Percentiles rank a stretch among this genome's conserved stretches.
These are phyloP conservation scores for Gallinago undulata DNA, from an alignment of 2,113 vertebrate genomes.

Conservation along the genomic window DNA sequence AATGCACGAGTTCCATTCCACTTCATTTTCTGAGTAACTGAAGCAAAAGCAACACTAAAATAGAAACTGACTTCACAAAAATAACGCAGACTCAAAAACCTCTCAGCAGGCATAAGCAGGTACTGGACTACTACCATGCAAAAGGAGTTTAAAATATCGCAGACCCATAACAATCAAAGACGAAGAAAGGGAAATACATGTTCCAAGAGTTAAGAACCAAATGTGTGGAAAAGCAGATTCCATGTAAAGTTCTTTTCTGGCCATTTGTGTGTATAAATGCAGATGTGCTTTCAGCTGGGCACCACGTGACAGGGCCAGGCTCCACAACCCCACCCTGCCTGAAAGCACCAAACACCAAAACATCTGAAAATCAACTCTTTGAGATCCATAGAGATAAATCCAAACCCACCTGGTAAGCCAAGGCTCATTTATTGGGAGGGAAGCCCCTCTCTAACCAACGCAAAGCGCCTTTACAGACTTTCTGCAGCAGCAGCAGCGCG, in stretches of 20 bases:
- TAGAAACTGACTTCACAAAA: not conserved
- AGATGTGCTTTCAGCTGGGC: not conserved
- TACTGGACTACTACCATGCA: not conserved
- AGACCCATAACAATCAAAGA: not conserved
- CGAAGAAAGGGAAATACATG: not conserved
- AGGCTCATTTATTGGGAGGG: not conserved
- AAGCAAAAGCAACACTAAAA: not conserved
- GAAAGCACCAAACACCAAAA: not conserved
- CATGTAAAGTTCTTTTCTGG: not conserved
- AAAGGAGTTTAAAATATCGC: not conserved
- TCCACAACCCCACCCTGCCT: not conserved
- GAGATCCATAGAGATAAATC: not conserved
- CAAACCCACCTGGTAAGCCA: not conserved
- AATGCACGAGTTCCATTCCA: not conserved
- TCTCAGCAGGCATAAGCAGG: not conserved
- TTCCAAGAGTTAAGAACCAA: not conserved
- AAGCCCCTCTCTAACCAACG: not conserved
- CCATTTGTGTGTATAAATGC: not conserved
- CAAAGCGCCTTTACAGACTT: not conserved
- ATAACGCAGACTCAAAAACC: not conserved
- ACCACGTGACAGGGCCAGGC: rapidly evolving
- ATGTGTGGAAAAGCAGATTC: not conserved
- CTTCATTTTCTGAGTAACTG: not conserved
- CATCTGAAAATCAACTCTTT: not conserved
- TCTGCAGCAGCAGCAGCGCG: not conserved